Evolutionary conservation across 1,140 invertebrate genomes (phyloP), one percentile per base, ranked within the genome.

Genomic region (Plutomurus gul): DNA sequence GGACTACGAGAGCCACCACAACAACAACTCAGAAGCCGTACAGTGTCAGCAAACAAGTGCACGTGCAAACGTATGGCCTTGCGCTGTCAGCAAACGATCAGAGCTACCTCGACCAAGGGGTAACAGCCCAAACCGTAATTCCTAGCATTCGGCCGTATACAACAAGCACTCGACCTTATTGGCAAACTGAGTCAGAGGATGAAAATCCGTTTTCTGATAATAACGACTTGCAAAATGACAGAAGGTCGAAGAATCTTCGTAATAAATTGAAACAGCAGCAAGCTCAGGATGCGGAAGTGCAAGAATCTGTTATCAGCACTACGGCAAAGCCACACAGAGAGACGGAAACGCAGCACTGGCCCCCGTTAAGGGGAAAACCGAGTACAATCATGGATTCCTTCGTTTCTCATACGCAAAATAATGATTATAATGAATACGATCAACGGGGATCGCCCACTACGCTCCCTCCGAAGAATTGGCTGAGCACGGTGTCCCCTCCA

Each of bases 361-460:
- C 56, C n/a, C 56, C 56, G 11, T 18, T 18, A 33, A n/a, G 27
- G 18, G 56, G 56, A 65, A 65, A 65, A 30, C 30, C 30, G 8
- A 65, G 18, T 65, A n/a, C 7, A 30, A 5, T 65, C 4, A 16
- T 65, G 5, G 16, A 65, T 33, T 33, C 4, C 16, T 65, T 65
- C 8, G 27, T 65, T 16, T 30, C 56, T 16, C 56, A 65, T 27
- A 11, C 10, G 20, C 7, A 16, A 36, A 65, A n/a, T 18, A 36
- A 65, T 18, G 56, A 65, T 18, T 65, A 65, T n/a, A n/a, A n/a
- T 33, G 56, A 65, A n/a, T 65, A 65, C 3, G 56, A 65, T 65
- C 56, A 65, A 65, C 1, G 18, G 6, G 30, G 0, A 16, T 65
- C 56, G 30, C 27, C 56, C 4, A 65, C 56, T n/a, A 65, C 56